Percentiles rank a stretch among this genome's conserved stretches.
These are phyloP conservation scores for Bombus consobrinus DNA, from an alignment of 1,140 invertebrate genomes.

Conservation along the genomic window DNA sequence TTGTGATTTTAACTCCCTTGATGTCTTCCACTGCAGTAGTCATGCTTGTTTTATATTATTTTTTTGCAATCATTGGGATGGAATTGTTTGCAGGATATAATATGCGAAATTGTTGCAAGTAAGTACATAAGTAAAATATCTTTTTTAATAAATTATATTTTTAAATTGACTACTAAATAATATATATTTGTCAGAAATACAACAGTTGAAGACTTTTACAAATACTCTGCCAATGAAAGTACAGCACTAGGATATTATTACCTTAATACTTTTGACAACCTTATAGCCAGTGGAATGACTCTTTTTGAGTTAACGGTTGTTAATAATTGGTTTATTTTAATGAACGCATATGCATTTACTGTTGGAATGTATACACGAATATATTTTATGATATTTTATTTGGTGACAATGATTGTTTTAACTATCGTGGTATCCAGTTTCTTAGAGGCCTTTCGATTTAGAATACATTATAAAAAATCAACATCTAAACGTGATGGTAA, in stretches of 20 bases:
- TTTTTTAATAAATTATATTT: conserved; percentile 2
- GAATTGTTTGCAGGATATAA: conserved; percentile 91
- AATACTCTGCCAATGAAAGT: conserved; percentile 86
- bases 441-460: conserved; percentile 94
- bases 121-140: conserved; percentile 77
- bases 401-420: conserved; percentile 95
- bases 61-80: conserved; percentile 96
- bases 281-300: conserved; percentile 90
- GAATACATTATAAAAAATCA: conserved; percentile 93
- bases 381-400: conserved; percentile 95
- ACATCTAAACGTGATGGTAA: conserved; percentile 92
- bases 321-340: conserved; percentile 96
- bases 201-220: conserved; percentile 93
- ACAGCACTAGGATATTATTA: conserved; percentile 92
- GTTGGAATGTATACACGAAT: conserved; percentile 87
- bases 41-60: conserved; percentile 94
- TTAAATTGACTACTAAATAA: conserved; percentile 22
- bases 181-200: conserved; percentile 86
- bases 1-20: conserved; percentile 91
- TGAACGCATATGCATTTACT: conserved; percentile 92
- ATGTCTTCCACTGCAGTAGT: conserved; percentile 91
- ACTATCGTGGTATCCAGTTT: conserved; percentile 96
- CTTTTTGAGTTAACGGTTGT: conserved; percentile 95
- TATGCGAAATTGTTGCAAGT: conserved; percentile 93
- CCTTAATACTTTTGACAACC: conserved; percentile 92